Evolutionary conservation across 2,113 vertebrate genomes (phyloP).

Genomic region (Brachionichthys hirsutus): DNA sequence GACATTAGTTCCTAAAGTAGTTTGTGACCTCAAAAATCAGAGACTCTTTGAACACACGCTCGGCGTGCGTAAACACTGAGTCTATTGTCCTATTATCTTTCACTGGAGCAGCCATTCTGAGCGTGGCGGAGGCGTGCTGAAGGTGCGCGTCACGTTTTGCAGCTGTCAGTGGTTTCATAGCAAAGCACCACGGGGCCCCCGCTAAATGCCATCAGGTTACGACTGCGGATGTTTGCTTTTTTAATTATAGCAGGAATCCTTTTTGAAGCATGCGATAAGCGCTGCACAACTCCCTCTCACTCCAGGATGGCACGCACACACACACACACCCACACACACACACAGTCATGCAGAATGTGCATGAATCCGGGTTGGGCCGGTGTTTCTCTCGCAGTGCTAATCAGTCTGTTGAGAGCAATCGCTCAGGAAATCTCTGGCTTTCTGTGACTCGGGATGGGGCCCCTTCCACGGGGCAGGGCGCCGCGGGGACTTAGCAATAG

Average conservation of each 20-base stretch:
- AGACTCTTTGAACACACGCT: too few species aligned
- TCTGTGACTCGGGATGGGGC: conserved; percentile 74
- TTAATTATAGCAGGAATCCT: conserved; percentile 54
- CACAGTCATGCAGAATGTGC: conserved; percentile 12
- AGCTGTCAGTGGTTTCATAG: conserved; percentile 56
- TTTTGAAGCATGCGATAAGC: conserved; percentile 66
- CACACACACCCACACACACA: conserved; percentile 18
- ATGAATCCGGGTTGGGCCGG: conserved; percentile 59
- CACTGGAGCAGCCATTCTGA: conserved; percentile 42
- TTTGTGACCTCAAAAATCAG: conserved; percentile 5
- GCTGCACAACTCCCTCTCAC: conserved; percentile 29
- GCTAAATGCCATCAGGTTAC: conserved; percentile 65
- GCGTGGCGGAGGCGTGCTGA: conserved; percentile 58
- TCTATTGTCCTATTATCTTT: conserved; percentile 16
- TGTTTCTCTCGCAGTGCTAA: conserved; percentile 70
- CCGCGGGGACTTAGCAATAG: conserved; percentile 74
- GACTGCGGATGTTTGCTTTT: conserved; percentile 56
- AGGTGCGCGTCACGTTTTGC: conserved; percentile 62
- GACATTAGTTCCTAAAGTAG: too few species aligned
- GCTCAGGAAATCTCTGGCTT: conserved; percentile 83
- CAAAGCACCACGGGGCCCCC: conserved; percentile 36
- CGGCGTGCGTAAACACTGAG: conserved; percentile 3
- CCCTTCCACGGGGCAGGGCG: conserved; percentile 70
- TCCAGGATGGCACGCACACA: conserved; percentile 22
- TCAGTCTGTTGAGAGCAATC: conserved; percentile 81